Conservation (phyloP, 2,113 vertebrate species). For the Phalacrocorax pelagicus region DNA sequence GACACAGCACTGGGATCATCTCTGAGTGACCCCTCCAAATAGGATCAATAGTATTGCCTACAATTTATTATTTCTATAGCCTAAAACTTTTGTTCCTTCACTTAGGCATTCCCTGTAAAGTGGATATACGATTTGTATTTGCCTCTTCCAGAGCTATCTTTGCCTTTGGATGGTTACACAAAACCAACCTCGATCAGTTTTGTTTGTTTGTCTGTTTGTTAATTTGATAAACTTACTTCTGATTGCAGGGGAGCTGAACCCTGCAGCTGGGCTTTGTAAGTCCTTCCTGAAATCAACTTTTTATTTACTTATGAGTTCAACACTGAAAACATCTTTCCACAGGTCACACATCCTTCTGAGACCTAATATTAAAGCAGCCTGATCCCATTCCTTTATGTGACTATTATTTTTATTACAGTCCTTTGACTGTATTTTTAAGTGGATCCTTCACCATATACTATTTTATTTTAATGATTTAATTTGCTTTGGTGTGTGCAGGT, state of each 20-base stretch:
- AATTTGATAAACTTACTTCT: not conserved
- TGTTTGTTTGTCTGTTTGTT: not conserved
- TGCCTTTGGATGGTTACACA: not conserved
- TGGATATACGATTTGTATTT: not conserved
- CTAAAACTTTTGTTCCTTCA: not conserved
- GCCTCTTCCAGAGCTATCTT: not conserved
- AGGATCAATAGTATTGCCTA: not conserved
- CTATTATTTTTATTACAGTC: no score
- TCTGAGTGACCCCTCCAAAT: not conserved
- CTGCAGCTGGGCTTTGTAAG: not conserved
- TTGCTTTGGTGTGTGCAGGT: not conserved
- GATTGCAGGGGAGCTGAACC: not conserved
- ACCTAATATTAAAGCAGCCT: not conserved
- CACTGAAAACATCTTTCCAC: not conserved
- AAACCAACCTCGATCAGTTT: not conserved
- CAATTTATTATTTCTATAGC: not conserved
- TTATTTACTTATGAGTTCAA: not conserved
- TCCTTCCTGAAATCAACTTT: not conserved
- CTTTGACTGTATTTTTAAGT: not conserved
- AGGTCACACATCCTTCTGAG: not conserved
- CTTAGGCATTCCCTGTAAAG: not conserved
- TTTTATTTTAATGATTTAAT: not conserved
- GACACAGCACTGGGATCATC: not conserved
- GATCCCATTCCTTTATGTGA: rapidly evolving
- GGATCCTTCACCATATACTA: not conserved